Evolutionary conservation across 1,140 invertebrate species (phyloP).

Genomic region (Wiebesia pumilae): DNA sequence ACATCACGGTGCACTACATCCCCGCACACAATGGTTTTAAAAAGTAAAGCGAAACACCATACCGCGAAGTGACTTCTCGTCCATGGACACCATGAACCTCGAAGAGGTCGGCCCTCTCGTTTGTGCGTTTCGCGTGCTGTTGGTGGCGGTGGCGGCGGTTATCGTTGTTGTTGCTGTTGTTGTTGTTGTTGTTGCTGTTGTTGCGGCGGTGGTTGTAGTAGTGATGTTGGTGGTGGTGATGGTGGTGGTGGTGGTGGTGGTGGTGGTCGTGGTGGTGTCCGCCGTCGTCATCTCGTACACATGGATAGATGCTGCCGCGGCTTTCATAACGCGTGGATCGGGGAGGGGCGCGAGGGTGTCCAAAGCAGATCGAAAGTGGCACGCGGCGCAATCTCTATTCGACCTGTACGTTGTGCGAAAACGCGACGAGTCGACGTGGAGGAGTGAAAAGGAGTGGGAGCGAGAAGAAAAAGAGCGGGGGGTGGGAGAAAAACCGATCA

Average conservation of each 20-base stretch:
- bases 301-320: neutral
- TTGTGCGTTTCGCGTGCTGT: neutral
- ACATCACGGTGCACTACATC: neutral
- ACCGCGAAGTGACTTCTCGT: slow-evolving; percentile 36
- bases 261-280: neutral
- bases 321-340: neutral
- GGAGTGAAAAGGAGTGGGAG: neutral
- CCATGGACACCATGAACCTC: slow-evolving; percentile 27
- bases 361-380: slow-evolving; percentile 37
- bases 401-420: slow-evolving; percentile 12
- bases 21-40: neutral
- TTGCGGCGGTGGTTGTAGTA: no score
- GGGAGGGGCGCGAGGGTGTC: neutral
- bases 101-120: neutral
- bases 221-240: neutral
- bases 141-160: neutral
- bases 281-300: slow-evolving; percentile 23
- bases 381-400: slow-evolving; percentile 44
- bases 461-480: neutral
- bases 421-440: slow-evolving; percentile 25
- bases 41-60: slow-evolving; percentile 1
- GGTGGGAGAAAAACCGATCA: slow-evolving; percentile 12
- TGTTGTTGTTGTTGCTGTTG: no score
- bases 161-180: no score
- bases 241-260: neutral